Evolutionary conservation across 1,140 invertebrate species (phyloP).

Genomic region (Orius insidiosus): DNA sequence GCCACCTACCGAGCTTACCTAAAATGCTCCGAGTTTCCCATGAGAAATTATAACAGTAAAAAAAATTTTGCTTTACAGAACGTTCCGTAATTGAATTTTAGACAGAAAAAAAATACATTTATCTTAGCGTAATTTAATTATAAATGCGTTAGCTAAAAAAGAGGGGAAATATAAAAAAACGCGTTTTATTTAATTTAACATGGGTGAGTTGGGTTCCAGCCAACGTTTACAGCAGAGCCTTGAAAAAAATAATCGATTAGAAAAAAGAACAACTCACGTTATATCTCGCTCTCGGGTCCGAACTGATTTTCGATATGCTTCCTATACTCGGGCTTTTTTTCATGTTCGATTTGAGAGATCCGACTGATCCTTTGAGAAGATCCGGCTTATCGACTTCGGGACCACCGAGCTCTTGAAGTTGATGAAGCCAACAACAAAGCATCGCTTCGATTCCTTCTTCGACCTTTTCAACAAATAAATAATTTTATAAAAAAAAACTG

Average conservation of each 20-base stretch:
- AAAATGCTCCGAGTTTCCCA: too few relatives aligned
- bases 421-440: slow-evolving; percentile 63
- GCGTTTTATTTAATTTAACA: background rate
- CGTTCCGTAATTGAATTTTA: too few relatives aligned
- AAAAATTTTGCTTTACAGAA: too few relatives aligned
- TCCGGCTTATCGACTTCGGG: slow-evolving; percentile 67
- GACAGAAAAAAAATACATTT: too few relatives aligned
- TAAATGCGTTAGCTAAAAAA: too few relatives aligned
- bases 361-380: slow-evolving; percentile 54
- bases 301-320: slow-evolving; percentile 43
- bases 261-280: slow-evolving; percentile 39
- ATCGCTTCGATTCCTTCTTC: slow-evolving; percentile 66
- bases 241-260: background rate
- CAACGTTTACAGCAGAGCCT: background rate
- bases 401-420: slow-evolving; percentile 58
- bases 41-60: too few relatives aligned
- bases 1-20: too few relatives aligned
- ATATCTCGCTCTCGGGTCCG: slow-evolving; percentile 54
- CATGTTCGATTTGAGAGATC: slow-evolving; percentile 38
- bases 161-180: background rate
- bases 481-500: background rate
- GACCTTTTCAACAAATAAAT: slow-evolving; percentile 37
- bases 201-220: too few relatives aligned
- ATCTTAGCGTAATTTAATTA: too few relatives aligned
- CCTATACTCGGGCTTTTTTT: slow-evolving; percentile 30